Evolutionary conservation across 2,113 vertebrate species (phyloP).

Genomic region (Ahaetulla prasina): DNA sequence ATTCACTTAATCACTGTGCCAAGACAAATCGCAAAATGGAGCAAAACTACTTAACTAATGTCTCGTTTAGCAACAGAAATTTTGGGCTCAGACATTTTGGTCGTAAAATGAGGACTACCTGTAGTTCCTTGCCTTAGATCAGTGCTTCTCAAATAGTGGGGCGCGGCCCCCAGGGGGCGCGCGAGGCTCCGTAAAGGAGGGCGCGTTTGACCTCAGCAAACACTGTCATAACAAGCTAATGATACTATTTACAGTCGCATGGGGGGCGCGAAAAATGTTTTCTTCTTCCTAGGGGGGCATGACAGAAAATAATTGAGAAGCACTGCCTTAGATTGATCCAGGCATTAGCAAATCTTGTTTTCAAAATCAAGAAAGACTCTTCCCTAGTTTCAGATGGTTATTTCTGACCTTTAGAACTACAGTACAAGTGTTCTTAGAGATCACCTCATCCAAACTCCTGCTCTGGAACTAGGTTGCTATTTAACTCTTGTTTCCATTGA

Average conservation of each 20-base stretch:
- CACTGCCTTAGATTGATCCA: not conserved
- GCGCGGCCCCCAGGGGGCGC: no score
- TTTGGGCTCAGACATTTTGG: not conserved
- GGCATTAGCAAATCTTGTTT: not conserved
- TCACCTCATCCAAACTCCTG: not conserved
- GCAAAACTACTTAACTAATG: not conserved
- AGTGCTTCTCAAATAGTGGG: no score
- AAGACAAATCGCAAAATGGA: not conserved
- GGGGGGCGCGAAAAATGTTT: no score
- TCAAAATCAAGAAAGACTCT: not conserved
- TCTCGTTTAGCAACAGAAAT: not conserved
- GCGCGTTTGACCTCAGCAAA: no score
- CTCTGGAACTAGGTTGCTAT: not conserved
- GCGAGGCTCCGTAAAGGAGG: no score
- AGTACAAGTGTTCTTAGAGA: not conserved
- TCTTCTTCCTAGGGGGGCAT: no score
- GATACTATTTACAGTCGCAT: no score
- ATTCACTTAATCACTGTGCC: not conserved
- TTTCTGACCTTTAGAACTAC: not conserved
- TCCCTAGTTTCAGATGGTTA: not conserved
- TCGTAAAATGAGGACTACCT: not conserved
- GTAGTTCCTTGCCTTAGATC: not conserved
- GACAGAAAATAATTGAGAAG: no score
- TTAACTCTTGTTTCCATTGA: not conserved
- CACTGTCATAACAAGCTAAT: no score